Evolutionary conservation across 2,113 vertebrate genomes (phyloP).

Genomic region (Damaliscus lunatus): DNA sequence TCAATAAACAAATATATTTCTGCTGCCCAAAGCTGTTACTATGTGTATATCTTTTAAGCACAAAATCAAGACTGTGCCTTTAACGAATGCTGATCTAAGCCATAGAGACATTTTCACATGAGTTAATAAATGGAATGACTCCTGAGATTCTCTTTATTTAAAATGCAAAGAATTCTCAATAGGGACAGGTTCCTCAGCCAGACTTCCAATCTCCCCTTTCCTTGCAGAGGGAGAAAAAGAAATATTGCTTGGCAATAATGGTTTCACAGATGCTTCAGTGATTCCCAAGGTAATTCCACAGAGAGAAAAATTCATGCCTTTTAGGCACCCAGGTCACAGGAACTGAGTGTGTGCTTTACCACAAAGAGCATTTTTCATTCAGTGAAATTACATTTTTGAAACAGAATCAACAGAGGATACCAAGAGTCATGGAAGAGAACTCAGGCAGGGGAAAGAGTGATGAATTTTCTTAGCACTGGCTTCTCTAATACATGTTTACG

Average conservation of each 20-base stretch:
- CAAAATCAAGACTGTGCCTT: slow-evolving; percentile 57
- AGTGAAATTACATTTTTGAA: slow-evolving; percentile 33
- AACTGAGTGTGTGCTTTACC: not conserved
- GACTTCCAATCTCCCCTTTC: not conserved
- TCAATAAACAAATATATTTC: slow-evolving; percentile 70
- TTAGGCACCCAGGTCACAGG: not conserved
- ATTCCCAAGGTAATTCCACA: slow-evolving; percentile 49
- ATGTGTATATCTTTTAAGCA: slow-evolving; percentile 60
- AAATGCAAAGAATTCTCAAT: slow-evolving; percentile 14
- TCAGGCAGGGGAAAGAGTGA: not conserved
- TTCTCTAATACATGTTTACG: not conserved
- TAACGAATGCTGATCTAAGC: not conserved
- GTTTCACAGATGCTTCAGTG: slow-evolving; percentile 49
- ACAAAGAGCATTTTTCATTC: not conserved
- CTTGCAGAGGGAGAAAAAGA: not conserved
- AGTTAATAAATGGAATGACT: slow-evolving; percentile 21
- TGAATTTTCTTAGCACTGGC: not conserved
- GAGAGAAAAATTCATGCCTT: slow-evolving; percentile 37
- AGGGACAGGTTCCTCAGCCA: not conserved
- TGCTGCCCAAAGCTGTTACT: slow-evolving; percentile 47
- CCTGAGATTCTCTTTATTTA: not conserved
- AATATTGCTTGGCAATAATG: slow-evolving; percentile 33
- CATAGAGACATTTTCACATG: not conserved
- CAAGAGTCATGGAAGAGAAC: slow-evolving; percentile 8
- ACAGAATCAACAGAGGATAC: slow-evolving; percentile 24